These are phyloP conservation scores for Sebastes itinus DNA, from an alignment of 2,797 vertebrate species.

Conservation along the genomic window DNA sequence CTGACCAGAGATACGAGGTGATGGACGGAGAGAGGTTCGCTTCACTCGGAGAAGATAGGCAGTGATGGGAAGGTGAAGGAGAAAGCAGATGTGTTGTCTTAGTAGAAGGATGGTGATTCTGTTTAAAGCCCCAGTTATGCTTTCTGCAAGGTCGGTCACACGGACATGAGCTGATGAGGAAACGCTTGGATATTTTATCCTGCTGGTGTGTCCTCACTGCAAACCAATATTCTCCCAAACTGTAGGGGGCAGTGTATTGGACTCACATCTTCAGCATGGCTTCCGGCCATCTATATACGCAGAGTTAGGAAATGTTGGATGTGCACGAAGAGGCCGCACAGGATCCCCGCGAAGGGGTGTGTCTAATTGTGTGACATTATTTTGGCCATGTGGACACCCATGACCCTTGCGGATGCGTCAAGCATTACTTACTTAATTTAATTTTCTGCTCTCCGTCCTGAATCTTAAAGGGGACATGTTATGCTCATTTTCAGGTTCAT, in stretches of 20 bases:
- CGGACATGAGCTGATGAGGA: background rate
- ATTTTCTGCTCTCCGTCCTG: too few relatives aligned
- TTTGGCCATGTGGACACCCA: background rate
- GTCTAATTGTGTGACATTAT: background rate
- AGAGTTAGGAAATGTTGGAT: background rate
- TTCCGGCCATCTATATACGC: background rate
- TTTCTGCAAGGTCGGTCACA: background rate
- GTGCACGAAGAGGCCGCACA: background rate
- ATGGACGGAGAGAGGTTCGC: slow-evolving; percentile 51
- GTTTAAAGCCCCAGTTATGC: background rate
- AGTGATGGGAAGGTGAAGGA: slow-evolving; percentile 30
- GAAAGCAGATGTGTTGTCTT: background rate
- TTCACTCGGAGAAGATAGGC: slow-evolving; percentile 56
- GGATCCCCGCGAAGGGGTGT: background rate
- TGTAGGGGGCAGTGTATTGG: background rate
- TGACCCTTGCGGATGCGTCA: too few relatives aligned
- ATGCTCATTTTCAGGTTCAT: too few relatives aligned
- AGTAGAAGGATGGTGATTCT: background rate
- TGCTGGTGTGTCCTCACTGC: too few relatives aligned
- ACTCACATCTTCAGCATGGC: background rate
- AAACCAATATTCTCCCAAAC: background rate
- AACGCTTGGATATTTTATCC: background rate
- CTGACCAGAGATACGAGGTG: slow-evolving; percentile 79
- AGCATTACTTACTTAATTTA: too few relatives aligned
- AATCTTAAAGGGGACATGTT: too few relatives aligned